These are phyloP conservation scores for Alca torda DNA, from an alignment of 2,797 vertebrate genomes.

Conservation along the genomic window DNA sequence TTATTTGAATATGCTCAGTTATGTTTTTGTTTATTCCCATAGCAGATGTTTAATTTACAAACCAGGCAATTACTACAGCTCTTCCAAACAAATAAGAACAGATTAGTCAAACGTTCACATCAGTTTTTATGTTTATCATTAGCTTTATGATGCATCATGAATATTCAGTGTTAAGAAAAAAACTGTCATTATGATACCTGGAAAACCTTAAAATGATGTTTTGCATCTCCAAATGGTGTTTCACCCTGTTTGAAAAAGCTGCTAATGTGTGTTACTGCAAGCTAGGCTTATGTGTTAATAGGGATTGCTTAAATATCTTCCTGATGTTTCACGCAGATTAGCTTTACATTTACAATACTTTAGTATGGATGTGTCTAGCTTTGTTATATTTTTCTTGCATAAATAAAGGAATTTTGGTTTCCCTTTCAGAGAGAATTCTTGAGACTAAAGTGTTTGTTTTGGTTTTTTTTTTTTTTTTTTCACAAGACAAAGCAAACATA, in stretches of 20 bases:
- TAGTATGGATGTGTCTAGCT: background rate
- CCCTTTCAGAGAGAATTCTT: background rate
- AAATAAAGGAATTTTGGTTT: background rate
- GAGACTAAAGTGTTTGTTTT: background rate
- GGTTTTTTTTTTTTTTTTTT: background rate
- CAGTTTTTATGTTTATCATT: conserved; percentile 85
- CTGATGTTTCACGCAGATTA: conserved; percentile 8
- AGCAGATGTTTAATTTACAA: conserved; percentile 86
- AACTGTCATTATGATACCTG: conserved; percentile 77
- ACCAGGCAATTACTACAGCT: conserved; percentile 79
- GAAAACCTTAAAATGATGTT: conserved; percentile 76
- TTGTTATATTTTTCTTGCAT: background rate
- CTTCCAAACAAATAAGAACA: conserved; percentile 84
- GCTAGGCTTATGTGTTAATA: conserved; percentile 22
- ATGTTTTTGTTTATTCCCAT: conserved; percentile 83
- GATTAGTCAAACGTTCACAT: conserved; percentile 84
- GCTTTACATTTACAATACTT: background rate
- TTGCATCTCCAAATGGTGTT: conserved; percentile 64
- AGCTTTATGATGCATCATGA: conserved; percentile 81
- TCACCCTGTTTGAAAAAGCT: conserved; percentile 51
- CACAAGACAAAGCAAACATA: background rate
- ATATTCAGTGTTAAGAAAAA: conserved; percentile 78
- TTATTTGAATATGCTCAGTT: conserved; percentile 82
- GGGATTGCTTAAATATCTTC: background rate
- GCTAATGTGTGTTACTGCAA: conserved; percentile 50